Base-by-base conservation (phyloP, 1,140 invertebrate species). In the Pentalonia nigronervosa region DNA sequence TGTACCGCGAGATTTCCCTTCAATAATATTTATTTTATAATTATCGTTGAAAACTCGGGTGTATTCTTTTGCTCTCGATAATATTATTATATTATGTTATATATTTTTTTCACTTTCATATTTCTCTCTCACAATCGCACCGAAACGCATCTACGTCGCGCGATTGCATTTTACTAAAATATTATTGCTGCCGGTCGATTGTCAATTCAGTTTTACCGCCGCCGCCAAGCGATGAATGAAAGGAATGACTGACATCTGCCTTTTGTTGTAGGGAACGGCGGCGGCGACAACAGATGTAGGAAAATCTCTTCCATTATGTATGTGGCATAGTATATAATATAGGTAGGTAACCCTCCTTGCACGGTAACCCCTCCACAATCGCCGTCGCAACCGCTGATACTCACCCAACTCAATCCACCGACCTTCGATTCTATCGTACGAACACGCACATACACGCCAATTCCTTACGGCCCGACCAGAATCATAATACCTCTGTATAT, bases 161-260 rank as follows among this genome's bases (percentile, higher is more conserved):
- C 53, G 36, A 41, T 86, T 11, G 41, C 83, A 23, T 86, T 86
- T 50, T 67, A 91, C 60, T 47, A 81, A 41, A 41, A 41, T 30
- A 23, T 25, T 45, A n/a, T 90, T n/a, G 60, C 30, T 34, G 60
- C 20, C 50, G 36, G 60, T 14, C 60, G 25, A 45, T 91, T 91
- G 90, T 91, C 90, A 91, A 91, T 91, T 60, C 90, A 91, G 90
- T 91, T 91, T 67, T 81, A 41, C 36, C 30, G 30, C 30, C 11
- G 60, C 90, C 56, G 56, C 30, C 90, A 14, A 60, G 34, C 45
- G 90, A 91, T 81, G 90, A 67, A 91, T 47, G 34, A 23, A 76
- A 76, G 90, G 56, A 91, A 81, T 91, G 67, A 91, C 90, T 91
- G 90, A 91, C 90, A 81, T 91, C 90, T 91, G 45, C 90, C 90